phyloP scores from a whole-genome alignment of 2,113 vertebrate species.

The Cygnus atratus region DNA sequence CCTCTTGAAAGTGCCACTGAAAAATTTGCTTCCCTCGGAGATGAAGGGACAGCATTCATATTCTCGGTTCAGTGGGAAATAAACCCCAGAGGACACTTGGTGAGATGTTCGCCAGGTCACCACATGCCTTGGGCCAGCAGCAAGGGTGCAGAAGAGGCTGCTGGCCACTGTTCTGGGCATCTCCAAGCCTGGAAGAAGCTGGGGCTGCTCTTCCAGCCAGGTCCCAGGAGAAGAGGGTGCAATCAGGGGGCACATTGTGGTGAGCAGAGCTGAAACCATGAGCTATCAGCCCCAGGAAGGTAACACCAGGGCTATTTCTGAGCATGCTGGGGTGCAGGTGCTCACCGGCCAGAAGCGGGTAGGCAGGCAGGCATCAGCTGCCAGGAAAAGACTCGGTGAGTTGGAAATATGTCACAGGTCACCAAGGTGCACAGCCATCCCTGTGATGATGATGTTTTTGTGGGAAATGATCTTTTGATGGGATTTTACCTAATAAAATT shows the following conservation, averaged over 20 bases:
- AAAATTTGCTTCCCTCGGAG: not conserved
- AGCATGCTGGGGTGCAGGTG: fast-evolving
- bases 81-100: not conserved
- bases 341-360: not conserved
- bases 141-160: not conserved
- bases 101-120: fast-evolving
- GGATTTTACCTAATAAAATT: not conserved
- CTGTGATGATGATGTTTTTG: fast-evolving
- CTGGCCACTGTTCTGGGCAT: not conserved
- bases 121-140: not conserved
- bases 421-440: not conserved
- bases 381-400: not conserved
- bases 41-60: not conserved
- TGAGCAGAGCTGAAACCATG: not conserved
- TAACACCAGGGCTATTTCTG: not conserved
- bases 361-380: not conserved
- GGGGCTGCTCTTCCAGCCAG: not conserved
- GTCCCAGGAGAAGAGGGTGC: not conserved
- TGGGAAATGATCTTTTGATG: not conserved
- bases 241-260: not conserved
- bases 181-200: not conserved
- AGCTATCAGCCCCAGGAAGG: not conserved
- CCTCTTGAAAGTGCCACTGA: slow-evolving; percentile 29
- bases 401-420: not conserved
- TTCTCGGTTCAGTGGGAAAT: not conserved